A percentile compares a stretch with the other conserved stretches of the same genome.
These are phyloP conservation scores for Hylaeus volcanicus DNA, from an alignment of 1,140 invertebrate genomes.

Conservation along the genomic window DNA sequence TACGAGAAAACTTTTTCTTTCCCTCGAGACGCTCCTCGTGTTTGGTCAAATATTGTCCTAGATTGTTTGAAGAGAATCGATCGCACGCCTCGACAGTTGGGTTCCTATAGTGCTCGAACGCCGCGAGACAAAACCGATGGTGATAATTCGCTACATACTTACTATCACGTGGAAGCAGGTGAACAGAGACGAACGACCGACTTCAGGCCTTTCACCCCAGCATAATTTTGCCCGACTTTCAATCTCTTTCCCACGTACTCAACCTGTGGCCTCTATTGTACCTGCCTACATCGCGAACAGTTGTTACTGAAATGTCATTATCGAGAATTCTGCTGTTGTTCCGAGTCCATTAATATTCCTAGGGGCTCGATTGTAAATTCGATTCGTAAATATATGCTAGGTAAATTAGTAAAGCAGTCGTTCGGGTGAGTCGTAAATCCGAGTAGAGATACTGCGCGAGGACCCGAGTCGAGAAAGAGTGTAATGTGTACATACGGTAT, in stretches of 20 bases:
- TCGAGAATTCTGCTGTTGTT: background rate
- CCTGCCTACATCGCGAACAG: constrained; percentile 4
- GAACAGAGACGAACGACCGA: constrained; percentile 63
- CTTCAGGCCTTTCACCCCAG: constrained; percentile 70
- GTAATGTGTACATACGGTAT: too few relatives aligned
- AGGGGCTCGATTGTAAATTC: background rate
- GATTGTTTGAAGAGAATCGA: constrained; percentile 23
- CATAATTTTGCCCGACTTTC: constrained; percentile 64
- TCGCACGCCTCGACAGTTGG: constrained; percentile 4
- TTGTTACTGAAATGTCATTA: constrained; percentile 31
- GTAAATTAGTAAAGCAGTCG: background rate
- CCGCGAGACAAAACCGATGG: constrained; percentile 29
- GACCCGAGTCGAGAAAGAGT: too few relatives aligned
- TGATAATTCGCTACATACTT: constrained; percentile 53
- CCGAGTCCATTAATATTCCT: too few relatives aligned
- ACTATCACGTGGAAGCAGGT: constrained; percentile 55
- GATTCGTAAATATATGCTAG: background rate
- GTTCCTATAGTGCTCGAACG: constrained; percentile 12
- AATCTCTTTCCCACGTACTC: constrained; percentile 68
- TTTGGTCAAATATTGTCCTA: background rate
- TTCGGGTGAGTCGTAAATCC: too few relatives aligned
- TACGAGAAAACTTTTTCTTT: too few relatives aligned
- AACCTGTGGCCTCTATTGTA: constrained; percentile 54
- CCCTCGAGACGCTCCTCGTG: too few relatives aligned
- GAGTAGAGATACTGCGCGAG: too few relatives aligned